Evolutionary conservation across 2,797 vertebrate genomes (phyloP), one percentile per base, ranked within the genome.

Genomic region (Myotis pilosus): DNA sequence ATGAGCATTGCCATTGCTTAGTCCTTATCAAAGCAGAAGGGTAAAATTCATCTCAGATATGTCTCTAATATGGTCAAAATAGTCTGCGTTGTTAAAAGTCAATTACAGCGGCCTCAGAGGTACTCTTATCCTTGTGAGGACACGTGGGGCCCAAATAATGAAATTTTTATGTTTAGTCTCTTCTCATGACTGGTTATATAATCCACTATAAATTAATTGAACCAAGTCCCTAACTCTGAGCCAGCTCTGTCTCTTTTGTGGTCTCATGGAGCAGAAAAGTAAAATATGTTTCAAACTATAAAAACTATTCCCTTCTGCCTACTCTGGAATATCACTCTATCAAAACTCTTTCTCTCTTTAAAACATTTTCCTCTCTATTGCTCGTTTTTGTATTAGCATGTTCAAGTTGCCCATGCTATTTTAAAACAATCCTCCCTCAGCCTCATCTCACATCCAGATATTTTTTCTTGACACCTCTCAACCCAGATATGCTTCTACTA

Each of bases 191-290:
- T 93, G 92, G 87, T 96, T 96, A 96, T 71, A 41, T 96, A 95
- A 96, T 75, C 74, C 74, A 94, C 90, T 96, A 69, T 92, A 94
- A 97, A 94, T 96, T 96, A 96, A 96, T 96, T 96, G 90, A 12
- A 91, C 79, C 81, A 83, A 74, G 69, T 83, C 28, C 53, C 38
- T 84, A 88, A 96, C 76, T 85, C 87, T 95, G 85, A 94, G 81
- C 16, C 76, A 49, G 5, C 23, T 93, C 84, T 92, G 57, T 80
- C 62, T 95, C 83, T 79, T 93, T 93, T 82, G 88, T 84, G 33
- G 53, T 28, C 38, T 80, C 84, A 87, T 60, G 75, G 79, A 96
- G 33, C 28, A 91, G 76, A 80, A 94, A 92, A 94, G 38, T 92
- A 83, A 87, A 96, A 66, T 36, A 75, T 95, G 16, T 20, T 85